These are phyloP conservation scores for Pyrrhura leucotis DNA, from an alignment of 2,797 vertebrate species.

Conservation along the genomic window DNA sequence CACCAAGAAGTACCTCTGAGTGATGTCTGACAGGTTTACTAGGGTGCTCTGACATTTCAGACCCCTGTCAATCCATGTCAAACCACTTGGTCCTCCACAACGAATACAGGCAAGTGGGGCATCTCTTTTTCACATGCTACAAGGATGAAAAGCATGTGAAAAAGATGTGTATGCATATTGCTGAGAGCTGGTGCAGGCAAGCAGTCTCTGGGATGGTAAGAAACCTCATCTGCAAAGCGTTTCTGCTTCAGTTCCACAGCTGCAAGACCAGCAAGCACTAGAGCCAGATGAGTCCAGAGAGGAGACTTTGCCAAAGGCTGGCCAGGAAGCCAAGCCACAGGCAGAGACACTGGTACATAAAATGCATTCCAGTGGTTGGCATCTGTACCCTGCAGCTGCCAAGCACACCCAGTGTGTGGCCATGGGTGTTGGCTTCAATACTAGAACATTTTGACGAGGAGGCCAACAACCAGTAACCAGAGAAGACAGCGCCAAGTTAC, in stretches of 20 bases:
- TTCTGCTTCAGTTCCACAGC: conserved; percentile 41
- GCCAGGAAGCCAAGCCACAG: conserved; percentile 65
- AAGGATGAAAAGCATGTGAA: neutral
- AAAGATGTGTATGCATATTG: neutral
- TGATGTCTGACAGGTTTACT: neutral
- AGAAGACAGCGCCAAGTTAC: conserved; percentile 44
- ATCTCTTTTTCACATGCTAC: neutral
- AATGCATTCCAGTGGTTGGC: conserved; percentile 81
- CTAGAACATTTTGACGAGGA: conserved; percentile 66
- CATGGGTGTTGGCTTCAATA: conserved; percentile 66
- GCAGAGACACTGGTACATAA: conserved; percentile 61
- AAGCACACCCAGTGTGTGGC: conserved; percentile 73
- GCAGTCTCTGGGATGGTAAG: conserved; percentile 6
- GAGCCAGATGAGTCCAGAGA: conserved; percentile 41
- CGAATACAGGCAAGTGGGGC: neutral
- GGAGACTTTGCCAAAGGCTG: conserved; percentile 43
- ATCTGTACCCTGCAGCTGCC: conserved; percentile 71
- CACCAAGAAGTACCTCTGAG: neutral
- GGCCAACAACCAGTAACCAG: conserved; percentile 49
- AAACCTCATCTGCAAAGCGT: conserved; percentile 42
- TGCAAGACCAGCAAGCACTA: conserved; percentile 12
- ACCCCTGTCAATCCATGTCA: neutral
- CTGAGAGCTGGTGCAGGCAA: neutral
- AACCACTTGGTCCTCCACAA: neutral
- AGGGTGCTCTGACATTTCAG: neutral